Base-by-base conservation (phyloP, 2,888 invertebrate species). In the Exephanes ischioxanthus region DNA sequence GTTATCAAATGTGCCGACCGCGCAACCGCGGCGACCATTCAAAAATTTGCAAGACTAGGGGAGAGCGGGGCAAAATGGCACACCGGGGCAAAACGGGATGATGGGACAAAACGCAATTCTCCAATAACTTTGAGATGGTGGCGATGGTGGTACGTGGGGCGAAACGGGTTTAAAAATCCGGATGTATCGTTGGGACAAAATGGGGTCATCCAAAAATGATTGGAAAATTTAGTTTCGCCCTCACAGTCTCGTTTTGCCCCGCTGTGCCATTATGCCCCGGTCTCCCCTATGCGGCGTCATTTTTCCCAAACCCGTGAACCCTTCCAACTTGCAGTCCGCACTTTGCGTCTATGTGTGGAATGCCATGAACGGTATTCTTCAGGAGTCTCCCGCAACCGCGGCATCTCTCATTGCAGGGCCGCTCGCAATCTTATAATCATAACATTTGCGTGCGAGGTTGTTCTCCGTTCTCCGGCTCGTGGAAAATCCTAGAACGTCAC, bases 391-490 rank as follows among this genome's bases (percentile, higher is more conserved):
- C 53, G 19, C 3, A n/a, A 58, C 51, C 53, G 48, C 41, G 22
- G 26, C 37, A 77, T 61, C 58, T 53, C 45, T 63, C 51, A 22
- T 33, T 53, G 48, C 51, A 33, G 67, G 51, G 41, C 51, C 14
- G 22, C 41, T 14, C 51, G 30, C 9, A 45, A 63, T 70, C 51
- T 33, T 55, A 68, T 19, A 70, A 75, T 66, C 68, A 63, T 66
- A 68, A 85, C 61, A 82, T 85, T 85, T 82, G 73, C 70, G 51
- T 37, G 61, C 70, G 61, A 37, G 22, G 63, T 81, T 83, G 45
- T 80, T 83, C 66, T 71, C 45, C 5, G 26, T 16, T 58, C 41
- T 19, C 41, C 19, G 6, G 75, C 45, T 80, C 75, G 67, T 63
- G 72, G 72, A 72, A 83, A 70, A 53, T 66, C 14, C 53, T 1